These are phyloP conservation scores for Tromatobia lineatoria DNA, from an alignment of 2,888 invertebrate genomes.

Conservation along the genomic window DNA sequence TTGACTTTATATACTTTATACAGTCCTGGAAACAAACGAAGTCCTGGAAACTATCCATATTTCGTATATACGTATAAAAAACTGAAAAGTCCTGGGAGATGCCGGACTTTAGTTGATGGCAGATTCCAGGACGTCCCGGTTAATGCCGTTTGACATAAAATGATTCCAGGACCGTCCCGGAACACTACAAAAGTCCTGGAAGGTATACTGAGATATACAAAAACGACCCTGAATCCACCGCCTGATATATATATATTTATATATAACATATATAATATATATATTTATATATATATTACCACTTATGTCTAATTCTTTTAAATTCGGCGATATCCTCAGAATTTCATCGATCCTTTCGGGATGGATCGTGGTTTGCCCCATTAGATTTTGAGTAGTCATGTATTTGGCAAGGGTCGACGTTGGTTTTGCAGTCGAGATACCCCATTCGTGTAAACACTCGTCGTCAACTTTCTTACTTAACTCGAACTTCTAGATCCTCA, in stretches of 20 bases:
- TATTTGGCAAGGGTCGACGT: no score
- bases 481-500: no score
- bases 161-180: constrained; percentile 38
- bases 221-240: constrained; percentile 36
- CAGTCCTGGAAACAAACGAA: not conserved
- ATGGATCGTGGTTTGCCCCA: no score
- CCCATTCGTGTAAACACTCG: no score
- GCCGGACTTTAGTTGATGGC: not conserved
- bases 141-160: constrained; percentile 19
- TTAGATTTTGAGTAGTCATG: no score
- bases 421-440: no score
- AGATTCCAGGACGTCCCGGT: constrained; percentile 30
- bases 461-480: no score
- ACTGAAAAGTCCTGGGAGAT: not conserved
- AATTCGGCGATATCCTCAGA: no score
- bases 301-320: no score
- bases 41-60: constrained; percentile 19
- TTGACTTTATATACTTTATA: constrained; percentile 3
- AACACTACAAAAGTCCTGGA: constrained; percentile 45
- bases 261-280: not conserved
- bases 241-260: constrained; percentile 5
- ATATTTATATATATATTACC: not conserved
- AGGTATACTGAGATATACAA: not conserved
- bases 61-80: constrained; percentile 18
- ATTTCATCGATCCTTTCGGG: no score